These are phyloP conservation scores for Neopipo cinnamomea DNA, from an alignment of 2,113 vertebrate genomes.

Conservation along the genomic window DNA sequence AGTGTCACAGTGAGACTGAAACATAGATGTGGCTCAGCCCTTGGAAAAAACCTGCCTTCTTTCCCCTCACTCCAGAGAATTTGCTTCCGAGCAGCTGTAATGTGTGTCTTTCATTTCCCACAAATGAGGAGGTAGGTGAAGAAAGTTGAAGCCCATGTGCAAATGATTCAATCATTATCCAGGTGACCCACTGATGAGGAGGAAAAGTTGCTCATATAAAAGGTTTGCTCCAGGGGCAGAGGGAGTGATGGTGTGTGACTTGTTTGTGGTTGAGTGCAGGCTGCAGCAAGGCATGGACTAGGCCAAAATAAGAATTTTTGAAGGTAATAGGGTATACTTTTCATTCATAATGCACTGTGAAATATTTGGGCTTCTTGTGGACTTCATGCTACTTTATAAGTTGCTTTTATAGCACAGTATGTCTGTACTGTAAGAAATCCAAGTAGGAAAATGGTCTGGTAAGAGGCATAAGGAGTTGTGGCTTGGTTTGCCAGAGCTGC, in stretches of 20 bases:
- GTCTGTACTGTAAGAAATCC: neutral
- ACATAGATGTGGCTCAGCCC: neutral
- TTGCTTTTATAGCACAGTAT: fast-evolving
- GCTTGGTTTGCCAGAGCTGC: neutral
- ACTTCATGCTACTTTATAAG: neutral
- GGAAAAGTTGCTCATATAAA: neutral
- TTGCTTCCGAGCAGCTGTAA: neutral
- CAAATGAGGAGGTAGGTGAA: neutral
- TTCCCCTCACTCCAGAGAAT: neutral
- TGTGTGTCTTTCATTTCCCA: neutral
- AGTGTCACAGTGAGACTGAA: neutral
- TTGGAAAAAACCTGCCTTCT: neutral
- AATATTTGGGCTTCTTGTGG: fast-evolving
- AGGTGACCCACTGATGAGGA: neutral
- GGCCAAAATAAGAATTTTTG: fast-evolving
- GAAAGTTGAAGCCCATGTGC: neutral
- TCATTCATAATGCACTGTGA: fast-evolving
- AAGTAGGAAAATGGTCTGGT: neutral
- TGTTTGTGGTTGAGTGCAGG: fast-evolving
- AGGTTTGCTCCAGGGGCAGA: fast-evolving
- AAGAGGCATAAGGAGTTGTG: neutral
- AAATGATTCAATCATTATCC: neutral
- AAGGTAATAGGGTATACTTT: neutral
- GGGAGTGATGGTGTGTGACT: fast-evolving
- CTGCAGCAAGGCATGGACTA: fast-evolving